Evolutionary conservation across 2,113 vertebrate genomes (phyloP), one percentile per base, ranked within the genome.

Genomic region (Sporophila hypoxantha): DNA sequence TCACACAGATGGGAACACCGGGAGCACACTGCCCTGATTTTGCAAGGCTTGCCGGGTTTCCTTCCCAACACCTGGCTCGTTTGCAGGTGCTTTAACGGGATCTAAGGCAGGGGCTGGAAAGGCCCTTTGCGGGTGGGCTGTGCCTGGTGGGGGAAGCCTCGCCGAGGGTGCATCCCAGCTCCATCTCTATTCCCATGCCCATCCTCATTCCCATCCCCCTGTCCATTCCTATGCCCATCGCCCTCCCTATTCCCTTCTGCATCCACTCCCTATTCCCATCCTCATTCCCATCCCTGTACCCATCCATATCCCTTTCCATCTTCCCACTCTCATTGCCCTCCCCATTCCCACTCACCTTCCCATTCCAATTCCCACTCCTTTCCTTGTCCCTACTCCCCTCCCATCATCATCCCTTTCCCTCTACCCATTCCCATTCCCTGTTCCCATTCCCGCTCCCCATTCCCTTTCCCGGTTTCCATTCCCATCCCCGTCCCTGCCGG

Each of bases 1-100:
- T 9, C 32, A 1, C 0, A 7, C 6, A 3, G 26, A 3, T 16
- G 11, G 15, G 32, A 47, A 17, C 15, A 3, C 14, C 0, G 1
- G 3, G 55, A 30, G 6, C 9, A 22, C 9, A 10, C 17, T 12
- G 25, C 27, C 13, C 0, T 3, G 23, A 0, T 8, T 42, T 4
- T 6, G 3, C 44, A 8, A 16, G 25, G 22, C 41, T 36, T 6
- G 3, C 1, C 0, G 6, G 23, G 9, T 47, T 61, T 21, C 26
- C 62, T 25, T 19, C 30, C 30, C 1, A 4, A 10, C 1, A 8
- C 7, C 25, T 1, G 5, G 6, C 0, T 20, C 0, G 1, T 27
- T 5, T 11, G 19, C 39, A 6, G 20, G 15, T 4, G 34, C 42
- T 21, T 3, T 13, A 6, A 4, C 0, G 0, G 3, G 5, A 17